A percentile compares a stretch with the other conserved stretches of the same genome.
Evolutionary conservation across 2,113 vertebrate genomes (phyloP).

Genomic region (Upupa epops): DNA sequence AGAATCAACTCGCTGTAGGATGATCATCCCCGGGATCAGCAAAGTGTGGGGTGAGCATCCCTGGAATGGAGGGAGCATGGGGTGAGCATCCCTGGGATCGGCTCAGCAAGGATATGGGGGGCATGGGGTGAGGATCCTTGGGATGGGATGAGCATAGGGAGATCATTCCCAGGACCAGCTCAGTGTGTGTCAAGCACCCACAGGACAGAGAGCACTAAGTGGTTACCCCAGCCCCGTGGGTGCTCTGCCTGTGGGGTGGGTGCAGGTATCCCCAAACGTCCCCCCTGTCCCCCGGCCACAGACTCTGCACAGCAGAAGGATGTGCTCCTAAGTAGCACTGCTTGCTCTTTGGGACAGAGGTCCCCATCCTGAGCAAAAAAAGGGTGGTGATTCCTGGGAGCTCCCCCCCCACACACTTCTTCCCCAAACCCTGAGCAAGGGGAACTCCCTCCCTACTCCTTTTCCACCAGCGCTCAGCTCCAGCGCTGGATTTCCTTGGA

Average conservation of each 20-base stretch:
- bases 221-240: rapidly evolving
- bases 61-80: not conserved
- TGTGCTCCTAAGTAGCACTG: not conserved
- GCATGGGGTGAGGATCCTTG: not conserved
- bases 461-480: not conserved
- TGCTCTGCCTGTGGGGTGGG: not conserved
- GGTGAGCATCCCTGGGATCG: not conserved
- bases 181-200: not conserved
- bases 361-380: no score
- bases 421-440: rapidly evolving
- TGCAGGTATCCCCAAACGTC: not conserved
- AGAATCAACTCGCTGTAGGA: not conserved
- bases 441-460: not conserved
- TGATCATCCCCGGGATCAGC: not conserved
- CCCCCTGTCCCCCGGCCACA: not conserved
- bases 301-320: not conserved
- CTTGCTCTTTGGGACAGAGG: not conserved
- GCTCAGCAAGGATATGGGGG: not conserved
- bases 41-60: rapidly evolving
- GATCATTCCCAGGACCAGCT: not conserved
- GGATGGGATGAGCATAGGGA: rapidly evolving
- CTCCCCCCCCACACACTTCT: no score
- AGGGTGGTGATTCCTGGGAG: not conserved
- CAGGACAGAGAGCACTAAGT: rapidly evolving
- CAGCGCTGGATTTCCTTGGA: not conserved